Percentiles rank a stretch among this genome's conserved stretches.
Evolutionary conservation across 2,888 invertebrate species (phyloP).

Genomic region (Volucella inanis): DNA sequence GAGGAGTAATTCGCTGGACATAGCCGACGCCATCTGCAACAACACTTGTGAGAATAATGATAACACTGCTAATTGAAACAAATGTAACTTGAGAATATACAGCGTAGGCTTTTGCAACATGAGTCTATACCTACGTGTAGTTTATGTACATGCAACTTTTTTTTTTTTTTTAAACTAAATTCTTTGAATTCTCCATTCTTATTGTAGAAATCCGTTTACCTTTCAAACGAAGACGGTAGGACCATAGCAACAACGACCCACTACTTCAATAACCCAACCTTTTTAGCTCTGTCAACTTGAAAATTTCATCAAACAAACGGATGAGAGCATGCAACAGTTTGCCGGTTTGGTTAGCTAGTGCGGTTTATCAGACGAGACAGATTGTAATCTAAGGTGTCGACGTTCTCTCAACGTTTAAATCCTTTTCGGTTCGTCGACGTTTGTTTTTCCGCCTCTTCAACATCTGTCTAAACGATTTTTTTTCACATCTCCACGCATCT

Average conservation of each 20-base stretch:
- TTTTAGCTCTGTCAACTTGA: neutral
- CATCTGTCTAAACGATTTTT: constrained; percentile 69
- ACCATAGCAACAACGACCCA: neutral
- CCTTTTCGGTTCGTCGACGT: constrained; percentile 75
- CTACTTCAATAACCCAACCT: constrained; percentile 27
- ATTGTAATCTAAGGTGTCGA: constrained; percentile 76
- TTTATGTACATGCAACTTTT: too few relatives aligned
- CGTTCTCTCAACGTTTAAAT: constrained; percentile 66
- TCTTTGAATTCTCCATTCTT: too few relatives aligned
- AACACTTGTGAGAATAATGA: too few relatives aligned
- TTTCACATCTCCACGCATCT: constrained; percentile 55
- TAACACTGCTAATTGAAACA: too few relatives aligned
- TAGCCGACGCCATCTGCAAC: too few relatives aligned
- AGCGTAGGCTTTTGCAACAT: too few relatives aligned
- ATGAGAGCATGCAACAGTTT: constrained; percentile 63
- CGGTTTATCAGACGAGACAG: constrained; percentile 76
- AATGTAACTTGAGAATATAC: too few relatives aligned
- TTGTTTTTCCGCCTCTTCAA: constrained; percentile 71
- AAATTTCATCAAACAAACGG: constrained; percentile 33
- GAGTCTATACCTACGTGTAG: too few relatives aligned
- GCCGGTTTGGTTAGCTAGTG: constrained; percentile 25
- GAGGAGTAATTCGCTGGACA: too few relatives aligned
- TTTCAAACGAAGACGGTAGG: neutral
- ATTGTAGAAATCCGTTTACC: neutral
- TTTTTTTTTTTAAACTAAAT: too few relatives aligned